These are phyloP conservation scores for Vanessa cardui DNA, from an alignment of 2,888 invertebrate species.

Conservation along the genomic window DNA sequence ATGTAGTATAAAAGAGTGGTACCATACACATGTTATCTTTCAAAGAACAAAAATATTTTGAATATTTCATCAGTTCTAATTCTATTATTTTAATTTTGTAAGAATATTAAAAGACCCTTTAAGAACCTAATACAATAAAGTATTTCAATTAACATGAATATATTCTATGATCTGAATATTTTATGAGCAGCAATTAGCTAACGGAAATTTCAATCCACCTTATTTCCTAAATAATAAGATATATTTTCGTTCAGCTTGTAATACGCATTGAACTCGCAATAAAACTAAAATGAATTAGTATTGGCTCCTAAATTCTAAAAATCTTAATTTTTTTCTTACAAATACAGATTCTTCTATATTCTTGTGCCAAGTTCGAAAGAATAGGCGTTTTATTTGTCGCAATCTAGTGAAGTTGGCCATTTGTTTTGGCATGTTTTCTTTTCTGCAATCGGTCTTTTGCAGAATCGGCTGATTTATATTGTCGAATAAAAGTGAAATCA, in stretches of 20 bases:
- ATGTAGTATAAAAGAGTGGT: no score
- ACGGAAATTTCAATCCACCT: no score
- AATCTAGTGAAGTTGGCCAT: slow-evolving; percentile 24
- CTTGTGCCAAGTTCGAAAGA: slow-evolving; percentile 30
- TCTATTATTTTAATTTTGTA: no score
- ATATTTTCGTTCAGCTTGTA: no score
- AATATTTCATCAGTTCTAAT: no score
- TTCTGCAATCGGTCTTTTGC: slow-evolving; percentile 26
- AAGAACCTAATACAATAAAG: neutral
- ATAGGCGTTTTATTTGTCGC: slow-evolving; percentile 30
- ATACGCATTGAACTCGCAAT: no score
- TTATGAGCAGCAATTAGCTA: no score
- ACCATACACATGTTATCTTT: no score
- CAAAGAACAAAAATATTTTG: no score
- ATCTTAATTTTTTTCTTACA: slow-evolving; percentile 10
- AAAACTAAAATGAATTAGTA: neutral
- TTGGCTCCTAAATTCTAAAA: slow-evolving; percentile 12
- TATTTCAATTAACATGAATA: no score
- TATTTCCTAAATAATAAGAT: no score
- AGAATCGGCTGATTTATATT: slow-evolving; percentile 10
- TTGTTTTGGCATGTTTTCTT: slow-evolving; percentile 27
- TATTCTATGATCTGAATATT: no score
- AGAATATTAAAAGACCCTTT: neutral
- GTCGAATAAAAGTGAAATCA: slow-evolving; percentile 14
- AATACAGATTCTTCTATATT: slow-evolving; percentile 3